Evolutionary conservation across 2,113 vertebrate genomes (phyloP).

Genomic region (Engystomops pustulosus): DNA sequence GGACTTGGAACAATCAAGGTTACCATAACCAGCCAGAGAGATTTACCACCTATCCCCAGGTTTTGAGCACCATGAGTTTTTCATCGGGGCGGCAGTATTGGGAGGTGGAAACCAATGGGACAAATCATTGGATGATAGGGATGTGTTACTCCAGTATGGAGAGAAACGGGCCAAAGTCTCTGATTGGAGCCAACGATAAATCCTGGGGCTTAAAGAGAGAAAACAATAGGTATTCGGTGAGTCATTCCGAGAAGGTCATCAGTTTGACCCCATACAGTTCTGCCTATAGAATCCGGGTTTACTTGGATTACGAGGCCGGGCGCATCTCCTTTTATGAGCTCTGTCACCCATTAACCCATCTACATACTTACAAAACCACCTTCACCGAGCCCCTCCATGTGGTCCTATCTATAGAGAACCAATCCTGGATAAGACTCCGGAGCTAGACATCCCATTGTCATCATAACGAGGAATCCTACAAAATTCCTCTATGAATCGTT

Average conservation of each 20-base stretch:
- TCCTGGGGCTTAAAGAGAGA: neutral
- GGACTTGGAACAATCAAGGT: neutral
- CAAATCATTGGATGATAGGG: neutral
- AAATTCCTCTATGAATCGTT: too few species aligned
- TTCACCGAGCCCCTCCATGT: constrained; percentile 8
- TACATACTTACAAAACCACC: constrained; percentile 32
- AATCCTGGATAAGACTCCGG: constrained; percentile 5
- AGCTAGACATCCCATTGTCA: neutral
- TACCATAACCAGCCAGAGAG: neutral
- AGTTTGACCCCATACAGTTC: neutral
- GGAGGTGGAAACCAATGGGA: neutral
- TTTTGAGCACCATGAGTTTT: neutral
- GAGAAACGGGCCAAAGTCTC: neutral
- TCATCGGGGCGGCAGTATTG: neutral
- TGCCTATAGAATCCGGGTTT: neutral
- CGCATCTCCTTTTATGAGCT: constrained; percentile 32
- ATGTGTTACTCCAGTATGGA: constrained; percentile 3
- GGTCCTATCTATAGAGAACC: neutral
- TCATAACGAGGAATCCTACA: neutral
- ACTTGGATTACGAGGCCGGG: constrained; percentile 11
- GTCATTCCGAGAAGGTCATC: neutral
- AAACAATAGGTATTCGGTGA: neutral
- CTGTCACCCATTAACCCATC: constrained; percentile 12
- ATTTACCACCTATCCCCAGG: neutral
- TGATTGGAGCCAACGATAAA: neutral